phyloP scores from a whole-genome alignment of 2,113 vertebrate genomes.

The Sclerurus mexicanus region DNA sequence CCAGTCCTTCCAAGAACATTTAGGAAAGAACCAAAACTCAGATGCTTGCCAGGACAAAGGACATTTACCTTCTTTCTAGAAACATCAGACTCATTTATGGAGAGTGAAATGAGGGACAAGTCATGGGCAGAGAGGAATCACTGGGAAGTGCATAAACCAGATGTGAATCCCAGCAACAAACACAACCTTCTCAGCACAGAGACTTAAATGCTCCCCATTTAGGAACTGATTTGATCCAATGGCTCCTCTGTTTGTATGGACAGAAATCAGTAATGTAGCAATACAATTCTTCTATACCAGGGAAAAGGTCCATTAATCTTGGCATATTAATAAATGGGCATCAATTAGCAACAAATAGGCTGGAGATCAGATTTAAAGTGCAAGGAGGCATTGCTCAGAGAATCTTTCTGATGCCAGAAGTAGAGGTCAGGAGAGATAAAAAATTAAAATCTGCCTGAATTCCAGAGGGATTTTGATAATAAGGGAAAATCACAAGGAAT shows the following conservation, averaged over 20 bases:
- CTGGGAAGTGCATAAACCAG: background rate
- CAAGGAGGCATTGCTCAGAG: background rate
- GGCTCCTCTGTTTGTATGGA: background rate
- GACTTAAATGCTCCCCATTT: background rate
- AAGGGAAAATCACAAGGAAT: background rate
- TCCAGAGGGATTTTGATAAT: background rate
- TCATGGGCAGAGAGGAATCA: background rate
- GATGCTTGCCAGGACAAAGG: background rate
- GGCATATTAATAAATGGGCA: background rate
- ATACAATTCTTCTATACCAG: background rate
- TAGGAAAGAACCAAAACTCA: background rate
- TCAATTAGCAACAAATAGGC: background rate
- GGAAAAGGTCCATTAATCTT: slow-evolving; percentile 20
- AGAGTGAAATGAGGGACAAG: background rate
- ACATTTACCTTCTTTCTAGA: background rate
- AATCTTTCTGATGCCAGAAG: background rate
- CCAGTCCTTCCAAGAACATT: background rate
- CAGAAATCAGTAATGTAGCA: background rate
- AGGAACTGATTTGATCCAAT: background rate
- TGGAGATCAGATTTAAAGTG: background rate
- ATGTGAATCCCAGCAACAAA: background rate
- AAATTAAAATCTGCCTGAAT: background rate
- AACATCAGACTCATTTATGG: background rate
- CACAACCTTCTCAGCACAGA: background rate
- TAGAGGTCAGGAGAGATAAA: background rate